phyloP scores from a whole-genome alignment of 2,888 invertebrate genomes.

The Rhingia rostrata region DNA sequence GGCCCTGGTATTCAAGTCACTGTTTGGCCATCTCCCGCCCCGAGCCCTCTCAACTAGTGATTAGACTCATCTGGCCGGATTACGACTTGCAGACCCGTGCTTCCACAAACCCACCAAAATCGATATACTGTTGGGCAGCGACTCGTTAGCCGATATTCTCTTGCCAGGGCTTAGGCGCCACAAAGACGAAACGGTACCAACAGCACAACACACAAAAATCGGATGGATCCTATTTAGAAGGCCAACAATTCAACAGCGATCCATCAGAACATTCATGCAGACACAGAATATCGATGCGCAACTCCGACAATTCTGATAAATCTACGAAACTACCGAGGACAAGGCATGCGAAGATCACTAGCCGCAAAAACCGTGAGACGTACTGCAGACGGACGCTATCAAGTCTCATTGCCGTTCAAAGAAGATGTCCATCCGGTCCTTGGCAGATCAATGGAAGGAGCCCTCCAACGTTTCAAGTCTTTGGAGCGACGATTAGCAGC shows the following conservation, averaged over 20 bases:
- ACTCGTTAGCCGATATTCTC: neutral
- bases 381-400: neutral
- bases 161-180: neutral
- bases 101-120: too few relatives aligned
- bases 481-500: neutral
- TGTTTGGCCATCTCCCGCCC: too few relatives aligned
- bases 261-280: neutral
- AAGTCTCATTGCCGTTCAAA: neutral
- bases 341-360: neutral
- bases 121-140: too few relatives aligned
- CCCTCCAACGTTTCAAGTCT: neutral
- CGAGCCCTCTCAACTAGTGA: too few relatives aligned
- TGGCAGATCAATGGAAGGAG: neutral
- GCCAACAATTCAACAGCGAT: neutral
- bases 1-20: neutral
- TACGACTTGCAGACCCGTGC: too few relatives aligned
- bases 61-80: too few relatives aligned
- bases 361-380: neutral
- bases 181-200: too few relatives aligned
- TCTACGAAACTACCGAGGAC: too few relatives aligned
- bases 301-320: neutral
- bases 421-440: neutral
- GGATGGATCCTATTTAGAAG: neutral
- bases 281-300: neutral
- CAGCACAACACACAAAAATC: neutral